Conservation (phyloP, 2,797 vertebrate genomes). For the Cygnus olor region DNA sequence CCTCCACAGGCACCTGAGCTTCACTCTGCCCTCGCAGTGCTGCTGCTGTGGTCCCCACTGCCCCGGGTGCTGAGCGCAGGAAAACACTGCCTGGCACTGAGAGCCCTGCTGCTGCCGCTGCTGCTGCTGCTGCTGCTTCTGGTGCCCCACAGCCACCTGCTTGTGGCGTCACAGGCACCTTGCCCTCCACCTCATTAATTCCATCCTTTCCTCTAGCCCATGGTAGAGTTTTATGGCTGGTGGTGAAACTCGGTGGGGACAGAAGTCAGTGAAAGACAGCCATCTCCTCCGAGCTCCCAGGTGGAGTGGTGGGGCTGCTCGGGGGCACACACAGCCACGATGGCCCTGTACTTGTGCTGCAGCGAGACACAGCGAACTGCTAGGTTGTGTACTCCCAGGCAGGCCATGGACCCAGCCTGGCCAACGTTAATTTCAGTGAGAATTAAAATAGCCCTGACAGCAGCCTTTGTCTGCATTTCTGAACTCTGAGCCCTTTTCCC, state of each 20-base stretch:
- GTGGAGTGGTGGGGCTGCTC: too few relatives aligned
- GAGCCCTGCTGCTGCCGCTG: background rate
- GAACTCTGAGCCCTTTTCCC: background rate
- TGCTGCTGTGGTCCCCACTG: accelerated
- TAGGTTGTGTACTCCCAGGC: accelerated
- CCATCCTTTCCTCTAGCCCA: accelerated
- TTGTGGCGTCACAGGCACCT: accelerated
- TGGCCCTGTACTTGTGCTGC: background rate
- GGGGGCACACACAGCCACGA: too few relatives aligned
- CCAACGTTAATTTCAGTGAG: too few relatives aligned
- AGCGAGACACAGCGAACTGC: accelerated
- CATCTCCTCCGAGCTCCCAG: too few relatives aligned
- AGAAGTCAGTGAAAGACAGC: accelerated
- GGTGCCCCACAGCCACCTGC: accelerated
- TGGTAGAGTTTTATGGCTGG: background rate
- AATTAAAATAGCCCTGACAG: background rate
- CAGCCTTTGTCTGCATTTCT: background rate
- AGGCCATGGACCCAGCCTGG: background rate
- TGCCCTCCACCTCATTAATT: background rate
- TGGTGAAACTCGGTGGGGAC: too few relatives aligned
- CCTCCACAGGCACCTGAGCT: background rate
- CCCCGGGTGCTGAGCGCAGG: accelerated
- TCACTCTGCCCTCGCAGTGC: background rate
- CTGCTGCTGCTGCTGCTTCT: background rate
- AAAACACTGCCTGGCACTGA: background rate